A percentile compares a stretch with the other conserved stretches of the same genome.
Evolutionary conservation across 2,888 invertebrate species (phyloP).

Genomic region (Andrena hattorfiana): DNA sequence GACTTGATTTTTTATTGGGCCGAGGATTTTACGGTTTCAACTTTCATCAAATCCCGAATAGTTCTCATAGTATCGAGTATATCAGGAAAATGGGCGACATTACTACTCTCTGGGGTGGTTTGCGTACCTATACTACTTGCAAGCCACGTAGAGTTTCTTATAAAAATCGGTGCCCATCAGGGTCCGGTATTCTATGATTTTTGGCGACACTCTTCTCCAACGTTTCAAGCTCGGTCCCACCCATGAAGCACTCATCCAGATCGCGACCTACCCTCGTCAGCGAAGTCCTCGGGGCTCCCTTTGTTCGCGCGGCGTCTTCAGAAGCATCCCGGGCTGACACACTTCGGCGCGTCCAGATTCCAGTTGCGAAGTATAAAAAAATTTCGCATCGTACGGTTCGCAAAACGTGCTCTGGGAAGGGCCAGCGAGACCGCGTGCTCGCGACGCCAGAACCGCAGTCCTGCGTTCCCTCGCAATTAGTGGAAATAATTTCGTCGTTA

Average conservation of each 20-base stretch:
- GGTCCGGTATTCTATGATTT: too few relatives aligned
- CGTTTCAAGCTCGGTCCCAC: not conserved
- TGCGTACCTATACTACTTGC: too few relatives aligned
- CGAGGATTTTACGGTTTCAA: too few relatives aligned
- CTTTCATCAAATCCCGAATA: too few relatives aligned
- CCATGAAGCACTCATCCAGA: not conserved
- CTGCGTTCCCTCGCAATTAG: conserved; percentile 64
- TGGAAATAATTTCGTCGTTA: conserved; percentile 70
- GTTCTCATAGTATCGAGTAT: too few relatives aligned
- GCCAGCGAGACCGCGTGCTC: conserved; percentile 13
- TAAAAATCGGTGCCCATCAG: too few relatives aligned
- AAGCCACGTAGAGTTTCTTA: too few relatives aligned
- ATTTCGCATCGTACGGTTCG: conserved; percentile 46
- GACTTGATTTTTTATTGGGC: too few relatives aligned
- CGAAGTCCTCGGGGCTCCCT: not conserved
- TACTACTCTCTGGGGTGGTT: too few relatives aligned
- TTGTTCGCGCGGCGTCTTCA: not conserved
- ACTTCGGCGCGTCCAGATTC: conserved; percentile 42
- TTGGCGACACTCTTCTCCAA: not conserved
- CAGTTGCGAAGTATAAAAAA: conserved; percentile 22
- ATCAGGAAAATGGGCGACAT: too few relatives aligned
- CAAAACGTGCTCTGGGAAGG: conserved; percentile 29
- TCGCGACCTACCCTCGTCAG: not conserved
- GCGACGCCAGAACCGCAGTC: conserved; percentile 31
- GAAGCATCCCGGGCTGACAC: not conserved